Base-by-base conservation (phyloP, 1,140 invertebrate genomes). In the Diorhabda sublineata region DNA sequence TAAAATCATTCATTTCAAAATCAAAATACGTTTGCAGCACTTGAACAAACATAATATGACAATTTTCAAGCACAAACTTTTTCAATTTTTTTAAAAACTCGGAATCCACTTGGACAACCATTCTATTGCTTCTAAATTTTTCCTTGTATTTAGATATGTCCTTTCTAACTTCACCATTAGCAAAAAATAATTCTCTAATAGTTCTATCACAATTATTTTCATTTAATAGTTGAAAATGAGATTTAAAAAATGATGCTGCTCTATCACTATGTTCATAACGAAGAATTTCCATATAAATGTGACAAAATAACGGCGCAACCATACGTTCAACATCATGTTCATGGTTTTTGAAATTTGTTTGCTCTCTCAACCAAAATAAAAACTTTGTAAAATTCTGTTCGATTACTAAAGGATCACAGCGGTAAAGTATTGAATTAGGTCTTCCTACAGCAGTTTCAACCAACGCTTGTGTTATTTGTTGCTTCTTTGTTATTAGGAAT, bases 1-100 rank as follows among this genome's bases (percentile, higher is more conserved):
- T 59, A 45, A 73, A 67, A 45, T 70, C 62, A 56, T 52, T 44
- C 52, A 74, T 69, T 63, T 71, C 56, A 8, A 81, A 73, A 56
- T 78, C 73, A 72, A 81, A 80, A 73, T 76, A 81, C 42, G 69
- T 75, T 67, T 81, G 78, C 44, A 81, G 66, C 47, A 77, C 71
- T 71, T 79, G 76, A 60, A 81, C 67, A 56, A 81, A 69, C 0
- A 80, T 66, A 7, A 79, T 71, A 69, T 79, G 76, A 57, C 74
- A 79, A 66, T 68, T 75, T 45, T 78, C 73, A n/a, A 62, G 60
- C 8, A 81, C 67, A 74, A 77, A 81, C 66, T 76, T 74, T 62
- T 77, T 79, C 64, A 81, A 72, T 2, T 74, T 45, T 6, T 43
- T 60, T 42, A 76, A 69, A 4, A 78, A 79, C 67, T 75, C 73